phyloP scores from a whole-genome alignment of 2,797 vertebrate species.

The Rhinophrynus dorsalis region DNA sequence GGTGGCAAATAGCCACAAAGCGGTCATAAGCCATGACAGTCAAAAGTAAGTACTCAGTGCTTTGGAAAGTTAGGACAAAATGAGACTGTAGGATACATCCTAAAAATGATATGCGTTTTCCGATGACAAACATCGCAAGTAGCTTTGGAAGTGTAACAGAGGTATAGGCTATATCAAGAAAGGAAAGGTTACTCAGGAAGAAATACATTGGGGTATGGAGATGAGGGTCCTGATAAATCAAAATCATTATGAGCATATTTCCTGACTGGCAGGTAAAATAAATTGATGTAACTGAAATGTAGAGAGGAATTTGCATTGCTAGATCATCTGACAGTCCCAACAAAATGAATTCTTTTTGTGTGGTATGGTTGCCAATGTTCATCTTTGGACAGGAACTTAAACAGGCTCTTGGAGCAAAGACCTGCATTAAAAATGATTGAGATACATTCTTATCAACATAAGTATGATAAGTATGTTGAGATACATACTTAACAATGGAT shows the following conservation, averaged over 20 bases:
- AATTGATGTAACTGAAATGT: neutral
- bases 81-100: constrained; percentile 11
- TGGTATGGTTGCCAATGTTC: constrained; percentile 8
- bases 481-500: no score
- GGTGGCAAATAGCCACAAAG: no score
- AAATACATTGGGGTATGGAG: no score
- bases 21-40: no score
- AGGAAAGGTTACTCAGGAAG: no score
- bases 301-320: neutral
- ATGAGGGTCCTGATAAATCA: no score
- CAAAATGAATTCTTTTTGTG: neutral
- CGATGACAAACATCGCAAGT: neutral
- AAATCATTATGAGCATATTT: constrained; percentile 8
- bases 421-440: no score
- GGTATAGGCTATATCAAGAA: no score
- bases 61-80: constrained; percentile 21
- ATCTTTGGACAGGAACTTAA: neutral
- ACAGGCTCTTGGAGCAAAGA: no score
- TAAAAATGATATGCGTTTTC: neutral
- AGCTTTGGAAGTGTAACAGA: no score
- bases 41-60: constrained; percentile 17
- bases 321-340: constrained; percentile 7
- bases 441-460: no score
- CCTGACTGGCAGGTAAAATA: constrained; percentile 20
- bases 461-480: no score